phyloP scores from a whole-genome alignment of 2,797 vertebrate species.

The Mareca penelope region DNA sequence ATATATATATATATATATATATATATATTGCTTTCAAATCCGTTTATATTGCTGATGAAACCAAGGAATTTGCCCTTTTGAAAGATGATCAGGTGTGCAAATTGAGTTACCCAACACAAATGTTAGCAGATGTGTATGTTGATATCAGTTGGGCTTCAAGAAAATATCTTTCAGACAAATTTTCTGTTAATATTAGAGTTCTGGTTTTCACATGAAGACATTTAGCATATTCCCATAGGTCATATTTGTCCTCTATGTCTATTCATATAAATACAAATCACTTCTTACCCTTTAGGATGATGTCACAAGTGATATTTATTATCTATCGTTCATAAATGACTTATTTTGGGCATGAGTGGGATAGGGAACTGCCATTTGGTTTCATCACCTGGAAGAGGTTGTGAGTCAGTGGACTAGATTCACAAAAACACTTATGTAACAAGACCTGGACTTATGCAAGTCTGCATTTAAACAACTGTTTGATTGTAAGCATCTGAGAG shows the following conservation, averaged over 20 bases:
- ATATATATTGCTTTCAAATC: background rate
- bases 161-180: constrained; percentile 36
- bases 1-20: background rate
- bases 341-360: constrained; percentile 2
- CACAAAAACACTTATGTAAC: background rate
- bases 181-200: constrained; percentile 38
- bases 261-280: constrained; percentile 45
- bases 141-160: background rate
- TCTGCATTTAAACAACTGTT: background rate
- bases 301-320: constrained; percentile 62
- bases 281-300: constrained; percentile 69
- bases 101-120: constrained; percentile 9
- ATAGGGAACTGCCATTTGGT: background rate
- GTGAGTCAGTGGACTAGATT: background rate
- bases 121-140: constrained; percentile 13
- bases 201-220: constrained; percentile 45
- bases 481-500: background rate
- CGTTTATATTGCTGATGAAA: background rate
- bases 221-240: constrained; percentile 60
- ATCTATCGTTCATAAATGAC: constrained; percentile 10
- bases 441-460: background rate
- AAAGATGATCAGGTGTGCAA: constrained; percentile 32
- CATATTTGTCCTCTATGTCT: constrained; percentile 56
- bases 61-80: constrained; percentile 23
- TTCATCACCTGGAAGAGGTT: background rate